These are phyloP conservation scores for Galaxias olidus DNA, from an alignment of 2,797 vertebrate species.

Conservation along the genomic window DNA sequence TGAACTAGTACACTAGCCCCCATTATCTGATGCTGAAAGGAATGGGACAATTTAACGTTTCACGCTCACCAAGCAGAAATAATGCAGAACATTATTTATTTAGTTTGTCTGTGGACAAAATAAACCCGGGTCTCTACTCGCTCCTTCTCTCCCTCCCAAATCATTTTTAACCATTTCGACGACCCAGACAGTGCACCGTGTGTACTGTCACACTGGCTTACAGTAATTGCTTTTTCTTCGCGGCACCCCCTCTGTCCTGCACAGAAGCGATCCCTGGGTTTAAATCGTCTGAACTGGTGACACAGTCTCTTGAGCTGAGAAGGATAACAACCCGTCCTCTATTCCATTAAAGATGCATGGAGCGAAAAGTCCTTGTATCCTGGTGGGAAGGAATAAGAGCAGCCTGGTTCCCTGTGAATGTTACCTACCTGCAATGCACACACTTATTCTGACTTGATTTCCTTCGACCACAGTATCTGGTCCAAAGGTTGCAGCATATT, in stretches of 20 bases:
- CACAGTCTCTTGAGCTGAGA: conserved; percentile 44
- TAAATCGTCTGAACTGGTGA: conserved; percentile 39
- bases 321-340: conserved; percentile 46
- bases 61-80: conserved; percentile 35
- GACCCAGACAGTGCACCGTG: conserved; percentile 31
- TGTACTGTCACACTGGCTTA: conserved; percentile 47
- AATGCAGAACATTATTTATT: conserved; percentile 48
- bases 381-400: background rate
- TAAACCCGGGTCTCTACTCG: conserved; percentile 10
- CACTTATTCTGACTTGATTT: too few species aligned
- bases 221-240: conserved; percentile 50
- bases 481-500: too few species aligned
- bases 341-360: conserved; percentile 61
- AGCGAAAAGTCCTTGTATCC: conserved; percentile 36
- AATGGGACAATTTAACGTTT: conserved; percentile 43
- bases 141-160: background rate
- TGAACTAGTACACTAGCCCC: conserved; percentile 44
- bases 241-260: conserved; percentile 29
- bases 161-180: conserved; percentile 40
- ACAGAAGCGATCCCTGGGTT: conserved; percentile 34
- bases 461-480: too few species aligned
- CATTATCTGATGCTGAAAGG: conserved; percentile 46
- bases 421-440: background rate
- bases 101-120: conserved; percentile 32
- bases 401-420: background rate